These are phyloP conservation scores for Dendropsophus ebraccatus DNA, from an alignment of 2,113 vertebrate genomes.

Conservation along the genomic window DNA sequence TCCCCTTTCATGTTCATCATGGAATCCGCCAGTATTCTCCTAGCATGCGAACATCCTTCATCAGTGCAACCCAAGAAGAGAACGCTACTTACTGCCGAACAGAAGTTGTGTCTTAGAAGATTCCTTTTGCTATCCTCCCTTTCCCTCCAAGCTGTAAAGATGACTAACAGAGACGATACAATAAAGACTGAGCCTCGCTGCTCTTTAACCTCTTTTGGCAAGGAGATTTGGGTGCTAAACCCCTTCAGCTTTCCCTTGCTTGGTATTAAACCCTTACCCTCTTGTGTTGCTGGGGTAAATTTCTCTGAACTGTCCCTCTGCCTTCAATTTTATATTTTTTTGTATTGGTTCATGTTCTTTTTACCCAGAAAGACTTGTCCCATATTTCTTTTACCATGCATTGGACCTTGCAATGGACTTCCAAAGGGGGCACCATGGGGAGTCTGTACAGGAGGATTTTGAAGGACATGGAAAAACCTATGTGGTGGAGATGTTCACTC, in stretches of 20 bases:
- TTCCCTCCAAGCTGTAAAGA: slow-evolving; percentile 6
- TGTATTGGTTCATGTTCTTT: slow-evolving; percentile 34
- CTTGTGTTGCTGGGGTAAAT: slow-evolving; percentile 1
- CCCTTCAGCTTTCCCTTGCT: slow-evolving; percentile 33
- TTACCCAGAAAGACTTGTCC: slow-evolving; percentile 17
- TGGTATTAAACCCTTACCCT: slow-evolving; percentile 22
- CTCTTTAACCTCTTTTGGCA: slow-evolving; percentile 38
- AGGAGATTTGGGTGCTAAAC: slow-evolving; percentile 29
- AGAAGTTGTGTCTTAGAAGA: slow-evolving; percentile 56
- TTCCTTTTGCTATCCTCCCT: slow-evolving; percentile 30
- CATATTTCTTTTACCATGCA: slow-evolving; percentile 10
- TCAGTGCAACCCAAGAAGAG: slow-evolving; percentile 60
- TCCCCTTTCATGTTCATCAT: neutral
- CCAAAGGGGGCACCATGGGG: slow-evolving; percentile 20
- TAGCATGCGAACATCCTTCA: slow-evolving; percentile 62
- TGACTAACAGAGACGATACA: slow-evolving; percentile 47
- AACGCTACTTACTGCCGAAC: slow-evolving; percentile 51
- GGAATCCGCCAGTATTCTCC: slow-evolving; percentile 56
- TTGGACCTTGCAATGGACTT: slow-evolving; percentile 35
- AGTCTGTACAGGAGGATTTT: slow-evolving; percentile 7
- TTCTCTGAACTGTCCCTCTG: slow-evolving; percentile 19
- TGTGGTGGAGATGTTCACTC: neutral
- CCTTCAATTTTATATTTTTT: slow-evolving; percentile 49
- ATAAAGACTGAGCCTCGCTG: slow-evolving; percentile 48
- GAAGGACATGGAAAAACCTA: slow-evolving; percentile 12